Percentiles rank a stretch among this genome's conserved stretches.
phyloP scores from a whole-genome alignment of 2,113 vertebrate genomes.

The Passer montanus region DNA sequence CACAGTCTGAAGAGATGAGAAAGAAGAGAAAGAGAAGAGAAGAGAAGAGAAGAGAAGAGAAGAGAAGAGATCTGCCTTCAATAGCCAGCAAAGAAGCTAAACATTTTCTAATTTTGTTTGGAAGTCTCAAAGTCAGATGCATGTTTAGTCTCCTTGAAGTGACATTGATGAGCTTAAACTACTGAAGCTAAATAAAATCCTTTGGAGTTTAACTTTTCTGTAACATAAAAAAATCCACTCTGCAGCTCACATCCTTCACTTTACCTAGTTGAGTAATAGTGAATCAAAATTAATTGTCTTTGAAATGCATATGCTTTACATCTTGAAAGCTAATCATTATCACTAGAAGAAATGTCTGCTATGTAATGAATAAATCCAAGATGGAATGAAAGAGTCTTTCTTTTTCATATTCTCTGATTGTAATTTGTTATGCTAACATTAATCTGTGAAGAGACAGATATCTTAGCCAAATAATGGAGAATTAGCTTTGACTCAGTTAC shows the following conservation, averaged over 20 bases:
- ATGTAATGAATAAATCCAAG: conserved; percentile 24
- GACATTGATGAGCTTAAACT: not conserved
- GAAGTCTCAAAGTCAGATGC: not conserved
- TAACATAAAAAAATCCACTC: conserved; percentile 14
- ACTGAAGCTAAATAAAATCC: not conserved
- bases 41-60: too few relatives aligned
- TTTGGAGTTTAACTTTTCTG: conserved; percentile 19
- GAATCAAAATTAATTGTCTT: conserved; percentile 42
- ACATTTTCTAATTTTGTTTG: not conserved
- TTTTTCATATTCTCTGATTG: not conserved
- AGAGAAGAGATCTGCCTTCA: not conserved
- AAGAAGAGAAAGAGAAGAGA: too few relatives aligned
- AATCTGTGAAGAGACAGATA: not conserved
- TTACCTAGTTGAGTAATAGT: not conserved
- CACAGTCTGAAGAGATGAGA: not conserved
- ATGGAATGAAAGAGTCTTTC: not conserved
- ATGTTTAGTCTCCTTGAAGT: conserved; percentile 7
- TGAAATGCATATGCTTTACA: not conserved
- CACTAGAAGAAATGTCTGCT: not conserved
- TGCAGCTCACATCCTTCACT: not conserved
- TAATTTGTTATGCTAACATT: not conserved
- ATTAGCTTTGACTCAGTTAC: not conserved
- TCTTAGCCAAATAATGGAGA: not conserved
- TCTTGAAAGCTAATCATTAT: conserved; percentile 27
- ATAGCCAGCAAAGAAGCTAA: not conserved